Evolutionary conservation across 2,797 vertebrate species (phyloP), one percentile per base, ranked within the genome.

Genomic region (Glossophaga mutica): DNA sequence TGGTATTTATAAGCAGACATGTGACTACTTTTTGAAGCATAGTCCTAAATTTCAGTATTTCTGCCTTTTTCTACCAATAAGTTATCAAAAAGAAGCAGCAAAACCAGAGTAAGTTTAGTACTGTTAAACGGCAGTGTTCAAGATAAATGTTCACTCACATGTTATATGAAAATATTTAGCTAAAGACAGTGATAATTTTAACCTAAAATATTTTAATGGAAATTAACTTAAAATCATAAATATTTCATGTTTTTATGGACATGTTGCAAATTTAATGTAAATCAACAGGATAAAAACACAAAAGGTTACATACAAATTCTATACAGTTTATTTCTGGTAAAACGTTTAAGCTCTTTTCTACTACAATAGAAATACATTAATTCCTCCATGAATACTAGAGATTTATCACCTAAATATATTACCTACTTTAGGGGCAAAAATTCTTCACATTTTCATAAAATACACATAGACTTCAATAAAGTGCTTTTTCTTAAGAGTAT

Each of bases 271-370:
- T 90, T 67, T 94, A 86, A 88, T 26, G 16, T 83, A 96, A 93
- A 85, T 87, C 32, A 96, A 94, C 0, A 96, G 34, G 71, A 76
- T 96, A 93, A 96, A 92, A 94, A 96, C 10, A 93, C 26, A 90
- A 42, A 87, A 87, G 9, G n/a, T 71, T 86, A 94, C 16, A 94
- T 68, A 90, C 6, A 94, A 91, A 94, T 39, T 6, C 12, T 93
- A 87, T 52, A 78, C 14, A 81, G 67, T 83, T 97, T 86, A 78
- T 96, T 97, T 97, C 90, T 95, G 76, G 6, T 92, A 65, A 95
- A 91, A 96, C 50, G 91, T 48, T 62, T 9, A 65, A 91, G 89
- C 6, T 46, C 16, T 71, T 96, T 92, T 46, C 86, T 94, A 95
- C n/a, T 92, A 11, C 59, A 83, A 85, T 89, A 96, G 37, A 97